These are phyloP conservation scores for Lucifuga dentata DNA, from an alignment of 2,113 vertebrate genomes.

Conservation along the genomic window DNA sequence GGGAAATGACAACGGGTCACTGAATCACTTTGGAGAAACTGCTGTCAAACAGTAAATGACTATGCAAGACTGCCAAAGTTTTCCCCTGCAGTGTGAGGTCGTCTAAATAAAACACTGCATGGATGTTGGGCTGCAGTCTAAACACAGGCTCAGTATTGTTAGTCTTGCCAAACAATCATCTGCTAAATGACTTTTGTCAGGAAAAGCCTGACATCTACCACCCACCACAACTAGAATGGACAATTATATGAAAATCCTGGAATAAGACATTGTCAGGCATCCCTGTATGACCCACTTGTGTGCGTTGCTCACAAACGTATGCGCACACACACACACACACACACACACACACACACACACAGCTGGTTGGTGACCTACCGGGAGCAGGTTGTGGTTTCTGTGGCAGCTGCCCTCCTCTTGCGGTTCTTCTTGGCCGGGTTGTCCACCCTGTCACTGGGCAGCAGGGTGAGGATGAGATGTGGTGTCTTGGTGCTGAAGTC, in stretches of 20 bases:
- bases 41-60: conserved; percentile 55
- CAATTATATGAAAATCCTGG: conserved; percentile 22
- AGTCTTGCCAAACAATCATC: conserved; percentile 52
- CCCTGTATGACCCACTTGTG: too few relatives aligned
- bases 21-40: conserved; percentile 25
- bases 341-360: conserved; percentile 10
- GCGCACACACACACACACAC: conserved; percentile 27
- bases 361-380: conserved; percentile 69
- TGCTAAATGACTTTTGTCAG: conserved; percentile 38
- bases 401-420: conserved; percentile 82
- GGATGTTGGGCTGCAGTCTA: conserved; percentile 59
- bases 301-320: too few relatives aligned
- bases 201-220: conserved; percentile 27
- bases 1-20: conserved; percentile 62
- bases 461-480: conserved; percentile 85
- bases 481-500: conserved; percentile 86
- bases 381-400: conserved; percentile 80
- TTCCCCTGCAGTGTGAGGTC: conserved; percentile 60
- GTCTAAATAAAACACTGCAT: conserved; percentile 69
- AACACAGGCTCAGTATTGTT: conserved; percentile 64
- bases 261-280: background rate
- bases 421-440: conserved; percentile 80
- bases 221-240: conserved; percentile 17
- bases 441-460: conserved; percentile 83
- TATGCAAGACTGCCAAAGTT: conserved; percentile 40